Conservation (phyloP, 2,797 vertebrate genomes). For the Siniperca scherzeri region DNA sequence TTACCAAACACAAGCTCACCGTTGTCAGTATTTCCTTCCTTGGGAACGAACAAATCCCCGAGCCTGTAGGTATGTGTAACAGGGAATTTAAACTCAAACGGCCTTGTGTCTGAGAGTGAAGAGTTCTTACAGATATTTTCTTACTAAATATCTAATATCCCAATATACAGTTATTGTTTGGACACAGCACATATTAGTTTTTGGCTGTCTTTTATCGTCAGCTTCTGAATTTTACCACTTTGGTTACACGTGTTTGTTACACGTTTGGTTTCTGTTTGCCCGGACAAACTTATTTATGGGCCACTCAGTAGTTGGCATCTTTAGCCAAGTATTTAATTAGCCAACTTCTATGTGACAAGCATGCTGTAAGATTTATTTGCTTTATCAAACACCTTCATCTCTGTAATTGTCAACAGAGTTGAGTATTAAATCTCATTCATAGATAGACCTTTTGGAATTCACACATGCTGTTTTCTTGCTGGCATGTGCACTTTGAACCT, state of each 20-base stretch:
- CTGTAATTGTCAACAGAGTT: background rate
- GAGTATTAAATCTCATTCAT: background rate
- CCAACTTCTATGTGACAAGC: background rate
- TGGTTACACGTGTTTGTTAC: background rate
- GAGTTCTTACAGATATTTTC: constrained; percentile 10
- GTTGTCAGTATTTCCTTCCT: constrained; percentile 67
- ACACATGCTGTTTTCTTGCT: background rate
- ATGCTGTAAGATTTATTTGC: background rate
- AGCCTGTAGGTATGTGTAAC: constrained; percentile 40
- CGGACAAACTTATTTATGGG: background rate
- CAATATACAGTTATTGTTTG: background rate
- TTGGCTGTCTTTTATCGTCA: background rate
- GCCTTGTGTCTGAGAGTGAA: background rate
- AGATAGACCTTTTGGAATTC: constrained; percentile 17
- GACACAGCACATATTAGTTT: background rate
- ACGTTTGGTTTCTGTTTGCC: background rate
- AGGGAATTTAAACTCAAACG: constrained; percentile 43
- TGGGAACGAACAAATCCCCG: constrained; percentile 60
- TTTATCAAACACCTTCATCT: background rate
- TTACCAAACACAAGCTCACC: constrained; percentile 63
- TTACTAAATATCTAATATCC: background rate
- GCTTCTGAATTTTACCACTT: background rate
- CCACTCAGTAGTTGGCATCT: background rate
- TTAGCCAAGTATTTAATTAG: constrained; percentile 2
- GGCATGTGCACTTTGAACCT: constrained; percentile 30